Evolutionary conservation across 2,888 invertebrate genomes (phyloP), one percentile per base, ranked within the genome.

Genomic region (Tetragonisca angustula): DNA sequence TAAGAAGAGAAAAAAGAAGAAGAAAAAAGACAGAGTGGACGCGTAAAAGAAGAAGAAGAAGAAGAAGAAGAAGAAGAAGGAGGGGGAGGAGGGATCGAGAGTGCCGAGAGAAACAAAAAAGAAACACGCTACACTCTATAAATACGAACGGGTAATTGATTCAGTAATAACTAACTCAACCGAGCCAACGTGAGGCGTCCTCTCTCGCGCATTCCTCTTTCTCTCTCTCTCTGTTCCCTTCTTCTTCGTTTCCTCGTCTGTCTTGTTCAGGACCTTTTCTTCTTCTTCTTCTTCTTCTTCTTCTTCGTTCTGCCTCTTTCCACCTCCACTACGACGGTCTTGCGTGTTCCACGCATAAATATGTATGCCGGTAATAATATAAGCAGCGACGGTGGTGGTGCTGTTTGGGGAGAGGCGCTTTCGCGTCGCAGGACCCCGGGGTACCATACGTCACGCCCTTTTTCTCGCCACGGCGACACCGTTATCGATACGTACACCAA

Each of bases 91-190:
- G 76, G 52, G 74, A 52, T 64, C 67, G 70, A 79, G 77, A 79
- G 81, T 76, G 79, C 76, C 77, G 87, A 86, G 87, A 89, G 87
- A 88, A 88, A 80, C 89, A 89, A 89, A 91, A 90, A 88, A 89
- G 91, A 92, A 89, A 91, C 92, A 90, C 89, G 91, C 90, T 91
- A 91, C 92, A 92, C 92, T 91, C 93, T 91, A 94, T 94, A 94
- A 93, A 93, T 93, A 93, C 92, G 89, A 89, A 77, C 90, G 90
- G 91, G 93, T 93, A 93, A 94, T 94, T 93, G 94, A 93, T 94
- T 93, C 93, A 90, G 94, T 93, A 94, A 94, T 94, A 93, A 94
- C 93, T 94, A 94, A 94, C 94, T 94, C 94, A 93, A 85, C 80
- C 85, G 83, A 82, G 85, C 76, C 75, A 79, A 80, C 82, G 59